Percentiles rank a stretch among this genome's conserved stretches.
Conservation (phyloP, 53 echinoderm and acorn worm genomes). For the Paelopatides confundens region DNA sequence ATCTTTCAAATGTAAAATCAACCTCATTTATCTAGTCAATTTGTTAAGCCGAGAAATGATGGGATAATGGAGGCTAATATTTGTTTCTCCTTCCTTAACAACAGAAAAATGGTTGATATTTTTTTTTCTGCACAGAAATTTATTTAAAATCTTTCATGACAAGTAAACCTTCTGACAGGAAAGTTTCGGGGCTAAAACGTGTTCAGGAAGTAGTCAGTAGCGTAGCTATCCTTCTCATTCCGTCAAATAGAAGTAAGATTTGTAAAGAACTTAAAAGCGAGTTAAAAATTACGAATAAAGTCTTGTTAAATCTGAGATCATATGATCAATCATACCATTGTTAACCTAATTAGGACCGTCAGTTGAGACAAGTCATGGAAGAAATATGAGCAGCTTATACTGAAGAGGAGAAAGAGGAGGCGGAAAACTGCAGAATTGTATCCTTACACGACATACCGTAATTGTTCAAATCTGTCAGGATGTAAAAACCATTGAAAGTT, state of each 20-base stretch:
- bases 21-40: slow-evolving; percentile 10
- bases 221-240: background rate
- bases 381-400: too few species aligned
- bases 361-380: background rate
- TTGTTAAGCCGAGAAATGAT: slow-evolving; percentile 55
- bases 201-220: slow-evolving; percentile 21
- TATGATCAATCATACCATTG: slow-evolving; percentile 11
- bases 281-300: background rate
- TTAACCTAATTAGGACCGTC: slow-evolving; percentile 25
- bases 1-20: slow-evolving; percentile 34
- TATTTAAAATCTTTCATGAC: slow-evolving; percentile 14
- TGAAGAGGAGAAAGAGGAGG: too few species aligned
- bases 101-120: slow-evolving; percentile 43
- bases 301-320: background rate
- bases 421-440: too few species aligned
- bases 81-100: slow-evolving; percentile 78
- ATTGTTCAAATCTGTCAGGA: too few species aligned
- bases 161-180: slow-evolving; percentile 4
- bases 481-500: too few species aligned
- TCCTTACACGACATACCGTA: too few species aligned
- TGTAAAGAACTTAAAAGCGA: background rate
- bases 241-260: background rate
- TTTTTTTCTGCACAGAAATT: background rate
- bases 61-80: slow-evolving; percentile 78
- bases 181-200: slow-evolving; percentile 49